Evolutionary conservation across 2,888 invertebrate genomes (phyloP), one percentile per base, ranked within the genome.

Genomic region (Antheraea assamensis): DNA sequence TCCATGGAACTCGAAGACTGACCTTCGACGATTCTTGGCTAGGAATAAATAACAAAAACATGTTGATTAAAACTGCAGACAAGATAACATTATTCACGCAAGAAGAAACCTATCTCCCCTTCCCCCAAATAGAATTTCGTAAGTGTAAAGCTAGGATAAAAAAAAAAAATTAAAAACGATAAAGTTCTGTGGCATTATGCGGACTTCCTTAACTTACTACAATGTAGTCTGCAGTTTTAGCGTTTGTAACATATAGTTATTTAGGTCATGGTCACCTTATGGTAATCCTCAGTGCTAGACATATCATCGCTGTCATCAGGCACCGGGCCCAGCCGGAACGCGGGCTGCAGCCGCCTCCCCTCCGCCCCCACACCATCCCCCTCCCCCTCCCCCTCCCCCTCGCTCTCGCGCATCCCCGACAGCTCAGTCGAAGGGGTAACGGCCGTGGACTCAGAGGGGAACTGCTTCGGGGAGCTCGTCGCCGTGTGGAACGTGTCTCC

Each of bases 401-500:
- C 55, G n/a, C 55, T 55, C n/a, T 55, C 55, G 8, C n/a, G 55
- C 21, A 55, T n/a, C 55, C 71, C 74, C 1, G 78, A 72, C 30
- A 75, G 71, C 30, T 80, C 74, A 47, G 72, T 72, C 35, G 73
- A 78, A 15, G 85, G 78, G 42, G 85, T 79, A 19, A 87, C 78
- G 55, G 83, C 80, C 17, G 79, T 75, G n/a, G 80, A 71, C 72
- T 85, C 79, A 52, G 78, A 82, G 58, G 85, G 84, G 75, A 83
- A 81, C 17, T 78, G 79, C 77, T 84, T 84, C 35, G 87, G 88
- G 42, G 94, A 95, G 77, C 95, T 95, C 0, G 96, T 95, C 10
- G 97, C 97, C 30, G 97, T 97, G 90, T 97, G 97, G 91, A 97
- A 97, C 0, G 97, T 96, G 82, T 96, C 97, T 76, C 95, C 96